Percentiles rank a stretch among this genome's conserved stretches.
phyloP scores from a whole-genome alignment of 2,113 vertebrate genomes.

The Clarias gariepinus region DNA sequence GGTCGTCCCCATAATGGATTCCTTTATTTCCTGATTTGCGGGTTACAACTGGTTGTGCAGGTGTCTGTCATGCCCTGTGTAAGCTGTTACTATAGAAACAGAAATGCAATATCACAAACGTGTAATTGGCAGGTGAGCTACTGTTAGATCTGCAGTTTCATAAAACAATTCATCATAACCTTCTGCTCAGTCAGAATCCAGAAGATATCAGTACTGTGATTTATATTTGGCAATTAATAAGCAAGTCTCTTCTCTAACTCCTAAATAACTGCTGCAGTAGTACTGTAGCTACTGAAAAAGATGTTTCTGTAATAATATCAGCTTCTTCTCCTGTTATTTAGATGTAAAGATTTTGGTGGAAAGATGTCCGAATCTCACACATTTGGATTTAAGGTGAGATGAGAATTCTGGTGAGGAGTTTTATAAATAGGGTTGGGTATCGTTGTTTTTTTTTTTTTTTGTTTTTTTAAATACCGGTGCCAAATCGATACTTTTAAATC shows the following conservation, averaged over 20 bases:
- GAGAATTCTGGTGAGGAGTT: background rate
- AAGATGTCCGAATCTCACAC: slow-evolving; percentile 79
- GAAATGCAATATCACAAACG: background rate
- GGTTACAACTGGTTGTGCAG: too few species aligned
- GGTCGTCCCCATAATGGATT: background rate
- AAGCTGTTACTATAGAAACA: background rate
- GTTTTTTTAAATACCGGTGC: too few species aligned
- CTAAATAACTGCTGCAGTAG: background rate
- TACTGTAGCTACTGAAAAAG: background rate
- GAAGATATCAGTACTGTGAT: background rate
- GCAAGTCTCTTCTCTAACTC: background rate
- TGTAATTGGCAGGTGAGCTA: background rate
- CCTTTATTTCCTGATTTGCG: background rate
- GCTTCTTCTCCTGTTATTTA: slow-evolving; percentile 56
- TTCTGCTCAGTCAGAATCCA: background rate
- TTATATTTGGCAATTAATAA: background rate
- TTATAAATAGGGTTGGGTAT: too few species aligned
- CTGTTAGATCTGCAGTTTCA: background rate
- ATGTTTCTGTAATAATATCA: background rate
- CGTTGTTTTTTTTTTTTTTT: too few species aligned
- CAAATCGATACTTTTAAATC: too few species aligned
- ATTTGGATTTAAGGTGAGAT: slow-evolving; percentile 88
- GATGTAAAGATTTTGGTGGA: slow-evolving; percentile 82
- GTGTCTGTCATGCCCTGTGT: background rate
- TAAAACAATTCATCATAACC: background rate